phyloP scores from a whole-genome alignment of 2,888 invertebrate genomes.

The Drosophila melanosoma region DNA sequence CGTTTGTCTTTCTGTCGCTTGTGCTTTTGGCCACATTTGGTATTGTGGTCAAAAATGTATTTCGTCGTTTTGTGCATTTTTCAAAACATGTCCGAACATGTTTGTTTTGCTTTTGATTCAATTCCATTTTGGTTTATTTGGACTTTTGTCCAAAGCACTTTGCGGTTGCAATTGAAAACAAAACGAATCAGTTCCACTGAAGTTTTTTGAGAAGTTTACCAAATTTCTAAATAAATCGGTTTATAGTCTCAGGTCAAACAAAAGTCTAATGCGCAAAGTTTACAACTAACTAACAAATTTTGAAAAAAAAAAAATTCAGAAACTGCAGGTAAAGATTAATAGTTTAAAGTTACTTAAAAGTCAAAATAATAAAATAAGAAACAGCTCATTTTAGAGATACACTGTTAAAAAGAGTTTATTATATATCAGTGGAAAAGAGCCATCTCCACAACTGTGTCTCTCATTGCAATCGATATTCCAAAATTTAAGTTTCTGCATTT shows the following conservation, averaged over 20 bases:
- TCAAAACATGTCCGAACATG: slow-evolving; percentile 34
- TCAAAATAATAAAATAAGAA: not conserved
- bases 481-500: not conserved
- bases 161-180: slow-evolving; percentile 60
- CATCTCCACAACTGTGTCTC: not conserved
- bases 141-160: slow-evolving; percentile 61
- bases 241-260: slow-evolving; percentile 51
- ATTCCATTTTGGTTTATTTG: slow-evolving; percentile 35
- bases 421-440: not conserved
- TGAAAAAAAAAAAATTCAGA: not conserved
- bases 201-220: slow-evolving; percentile 26
- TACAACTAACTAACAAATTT: slow-evolving; percentile 8
- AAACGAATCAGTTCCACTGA: slow-evolving; percentile 14
- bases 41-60: slow-evolving; percentile 68
- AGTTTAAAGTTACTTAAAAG: not conserved
- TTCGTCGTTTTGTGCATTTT: slow-evolving; percentile 53
- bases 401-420: not conserved
- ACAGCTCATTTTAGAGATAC: not conserved
- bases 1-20: slow-evolving; percentile 8
- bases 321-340: slow-evolving; percentile 31
- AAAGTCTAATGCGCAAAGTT: slow-evolving; percentile 67
- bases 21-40: slow-evolving; percentile 59
- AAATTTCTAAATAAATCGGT: slow-evolving; percentile 54
- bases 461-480: not conserved
- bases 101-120: slow-evolving; percentile 13